Base-by-base conservation (phyloP, 2,888 invertebrate species). In the Melanostoma mellinum region DNA sequence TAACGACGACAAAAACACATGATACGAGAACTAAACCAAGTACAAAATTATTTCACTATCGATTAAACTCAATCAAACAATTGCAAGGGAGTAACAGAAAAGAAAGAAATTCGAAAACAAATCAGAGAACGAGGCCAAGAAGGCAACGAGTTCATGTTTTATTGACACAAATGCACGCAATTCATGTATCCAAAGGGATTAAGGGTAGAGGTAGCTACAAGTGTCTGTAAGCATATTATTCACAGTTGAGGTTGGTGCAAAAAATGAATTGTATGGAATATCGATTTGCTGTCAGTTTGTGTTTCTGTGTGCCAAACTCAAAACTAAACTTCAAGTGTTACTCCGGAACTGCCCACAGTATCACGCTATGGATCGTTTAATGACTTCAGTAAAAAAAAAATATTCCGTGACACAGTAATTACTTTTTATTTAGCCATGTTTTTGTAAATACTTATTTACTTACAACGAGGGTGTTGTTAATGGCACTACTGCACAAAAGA, bases 161-260 rank as follows among this genome's bases (percentile, higher is more conserved):
- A 58, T 80, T 81, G 80, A 76, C 65, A 71, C 53, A 65, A 61
- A 42, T 76, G 53, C 65, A 81, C 80, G 53, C 67, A 76, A 48
- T 58, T 58, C n/a, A 8, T n/a, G 20, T 10, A 53, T 58, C 50
- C 20, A n/a, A 36, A 75, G 36, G 72, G 72, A 65, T 52, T 72
- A 38, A 42, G 72, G 52, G 52, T 60, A 33, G 44, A 52, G 44
- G 32, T 58, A 32, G 65, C 67, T 10, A 78, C 78, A 78, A 74
- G 78, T 78, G 74, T 78, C 50, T 46, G 30, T 35, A 46, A 20
- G 20, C 20, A 20, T 20, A 20, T 20, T 20, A 20, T 20, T 20
- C 20, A 20, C 20, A 6, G 33, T 3, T 44, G 32, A n/a, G 42
- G 58, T 60, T 60, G 60, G n/a, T 46, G 46, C 9, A 61, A 35